Evolutionary conservation across 2,113 vertebrate genomes (phyloP).

Genomic region (Progne subis): DNA sequence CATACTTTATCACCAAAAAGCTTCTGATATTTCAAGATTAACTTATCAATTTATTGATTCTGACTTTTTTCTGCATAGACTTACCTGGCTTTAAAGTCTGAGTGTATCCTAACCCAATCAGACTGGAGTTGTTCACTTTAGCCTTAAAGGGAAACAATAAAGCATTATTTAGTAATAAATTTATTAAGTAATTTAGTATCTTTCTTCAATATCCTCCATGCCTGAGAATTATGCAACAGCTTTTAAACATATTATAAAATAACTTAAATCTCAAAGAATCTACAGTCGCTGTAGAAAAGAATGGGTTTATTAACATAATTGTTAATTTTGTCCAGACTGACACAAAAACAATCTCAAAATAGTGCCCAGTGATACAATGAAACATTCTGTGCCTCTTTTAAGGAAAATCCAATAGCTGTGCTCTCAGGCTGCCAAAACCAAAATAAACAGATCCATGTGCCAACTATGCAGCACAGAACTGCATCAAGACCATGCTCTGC

Average conservation of each 20-base stretch:
- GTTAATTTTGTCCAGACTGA: background rate
- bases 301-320: background rate
- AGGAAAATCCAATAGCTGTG: background rate
- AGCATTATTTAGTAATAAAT: background rate
- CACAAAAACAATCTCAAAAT: background rate
- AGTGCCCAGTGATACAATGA: background rate
- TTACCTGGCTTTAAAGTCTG: conserved; percentile 96
- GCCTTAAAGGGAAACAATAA: conserved; percentile 77
- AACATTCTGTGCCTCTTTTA: background rate
- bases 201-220: background rate
- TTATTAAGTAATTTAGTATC: background rate
- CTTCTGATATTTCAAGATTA: background rate
- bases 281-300: background rate
- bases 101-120: conserved; percentile 95
- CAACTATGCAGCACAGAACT: background rate
- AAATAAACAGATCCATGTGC: background rate
- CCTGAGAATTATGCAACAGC: background rate
- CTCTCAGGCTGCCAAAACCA: background rate
- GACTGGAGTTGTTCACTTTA: conserved; percentile 98
- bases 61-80: background rate
- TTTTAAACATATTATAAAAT: background rate
- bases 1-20: background rate
- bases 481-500: fast-evolving
- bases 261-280: background rate
- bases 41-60: background rate